Percentiles rank a stretch among this genome's conserved stretches.
Evolutionary conservation across 1,140 invertebrate genomes (phyloP).

Genomic region (Elymnias hypermnestra): DNA sequence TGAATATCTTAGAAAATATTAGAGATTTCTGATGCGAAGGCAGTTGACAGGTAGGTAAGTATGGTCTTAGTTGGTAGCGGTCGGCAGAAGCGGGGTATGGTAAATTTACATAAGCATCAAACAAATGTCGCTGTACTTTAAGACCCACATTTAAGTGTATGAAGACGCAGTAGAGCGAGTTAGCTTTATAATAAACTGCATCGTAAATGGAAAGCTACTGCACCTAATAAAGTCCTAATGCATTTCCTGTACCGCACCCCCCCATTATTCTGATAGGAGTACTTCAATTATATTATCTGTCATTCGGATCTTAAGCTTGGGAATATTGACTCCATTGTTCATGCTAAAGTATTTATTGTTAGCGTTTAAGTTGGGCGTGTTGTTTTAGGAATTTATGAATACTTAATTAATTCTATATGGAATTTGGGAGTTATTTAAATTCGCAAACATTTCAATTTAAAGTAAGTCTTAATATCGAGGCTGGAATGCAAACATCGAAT

Average conservation of each 20-base stretch:
- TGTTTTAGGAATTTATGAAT: constrained; percentile 4
- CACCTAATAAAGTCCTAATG: background rate
- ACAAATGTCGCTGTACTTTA: no score
- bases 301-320: background rate
- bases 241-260: constrained; percentile 3
- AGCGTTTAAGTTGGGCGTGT: background rate
- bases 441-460: no score
- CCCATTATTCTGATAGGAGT: background rate
- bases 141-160: no score
- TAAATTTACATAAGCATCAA: no score
- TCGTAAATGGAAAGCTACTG: background rate
- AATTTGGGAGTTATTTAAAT: background rate
- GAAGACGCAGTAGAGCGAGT: no score
- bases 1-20: no score
- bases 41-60: no score
- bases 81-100: no score
- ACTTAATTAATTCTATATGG: background rate
- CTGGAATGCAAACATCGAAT: no score
- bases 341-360: constrained; percentile 2
- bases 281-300: constrained; percentile 5
- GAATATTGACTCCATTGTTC: constrained; percentile 3
- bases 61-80: no score
- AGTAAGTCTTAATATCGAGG: no score
- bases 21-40: no score
- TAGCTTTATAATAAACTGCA: background rate